phyloP scores from a whole-genome alignment of 2,888 invertebrate genomes.

The Sminthurinus aureus region DNA sequence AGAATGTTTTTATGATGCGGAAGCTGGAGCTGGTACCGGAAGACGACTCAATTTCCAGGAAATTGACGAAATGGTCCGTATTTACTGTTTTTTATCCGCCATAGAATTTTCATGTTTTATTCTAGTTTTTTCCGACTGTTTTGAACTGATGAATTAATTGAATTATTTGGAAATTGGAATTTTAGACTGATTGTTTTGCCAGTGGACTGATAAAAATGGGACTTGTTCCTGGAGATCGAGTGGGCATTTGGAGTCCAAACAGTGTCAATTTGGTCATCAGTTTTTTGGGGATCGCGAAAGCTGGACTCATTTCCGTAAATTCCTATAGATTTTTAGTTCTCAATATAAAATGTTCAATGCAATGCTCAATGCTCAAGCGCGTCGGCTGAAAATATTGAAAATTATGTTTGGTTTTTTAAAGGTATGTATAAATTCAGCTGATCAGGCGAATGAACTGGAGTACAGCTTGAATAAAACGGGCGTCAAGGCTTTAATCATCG shows the following conservation, averaged over 20 bases:
- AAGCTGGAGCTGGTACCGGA: too few relatives aligned
- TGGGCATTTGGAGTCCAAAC: slow-evolving; percentile 85
- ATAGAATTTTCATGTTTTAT: too few relatives aligned
- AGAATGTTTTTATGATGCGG: slow-evolving; percentile 68
- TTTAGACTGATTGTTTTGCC: slow-evolving; percentile 74
- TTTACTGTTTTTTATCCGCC: too few relatives aligned
- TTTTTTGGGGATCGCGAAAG: slow-evolving; percentile 74
- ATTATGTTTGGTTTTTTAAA: slow-evolving; percentile 60
- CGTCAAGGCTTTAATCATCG: slow-evolving; percentile 72
- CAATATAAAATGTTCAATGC: background rate
- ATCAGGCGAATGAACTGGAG: slow-evolving; percentile 73
- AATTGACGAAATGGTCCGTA: too few relatives aligned
- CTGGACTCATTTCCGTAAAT: slow-evolving; percentile 74
- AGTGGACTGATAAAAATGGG: slow-evolving; percentile 76
- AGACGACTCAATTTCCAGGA: too few relatives aligned
- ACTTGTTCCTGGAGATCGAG: slow-evolving; percentile 73
- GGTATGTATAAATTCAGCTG: slow-evolving; percentile 81
- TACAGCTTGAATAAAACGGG: slow-evolving; percentile 77
- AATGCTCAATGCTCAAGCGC: background rate
- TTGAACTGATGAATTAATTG: background rate
- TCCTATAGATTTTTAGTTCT: background rate
- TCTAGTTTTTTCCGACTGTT: too few relatives aligned
- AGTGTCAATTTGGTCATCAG: slow-evolving; percentile 77
- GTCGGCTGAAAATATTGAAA: background rate
- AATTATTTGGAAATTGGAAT: background rate